Percentiles rank a stretch among this genome's conserved stretches.
Conservation (phyloP, 1,140 invertebrate genomes). For the Drosophila bifasciata region DNA sequence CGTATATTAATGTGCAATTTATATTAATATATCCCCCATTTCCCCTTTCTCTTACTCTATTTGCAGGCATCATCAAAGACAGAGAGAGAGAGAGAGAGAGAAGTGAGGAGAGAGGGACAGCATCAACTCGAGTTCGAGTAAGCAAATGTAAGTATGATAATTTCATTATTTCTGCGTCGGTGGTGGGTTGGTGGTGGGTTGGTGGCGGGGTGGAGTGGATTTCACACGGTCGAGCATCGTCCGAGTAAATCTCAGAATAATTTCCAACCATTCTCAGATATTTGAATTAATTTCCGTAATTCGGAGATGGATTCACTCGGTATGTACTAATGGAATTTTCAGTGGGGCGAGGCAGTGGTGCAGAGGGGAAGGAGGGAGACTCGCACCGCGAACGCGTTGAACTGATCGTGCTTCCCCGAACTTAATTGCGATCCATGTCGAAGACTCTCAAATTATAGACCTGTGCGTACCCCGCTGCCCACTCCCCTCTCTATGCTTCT, state of each 20-base stretch:
- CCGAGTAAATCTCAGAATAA: slow-evolving; percentile 35
- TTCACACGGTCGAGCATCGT: slow-evolving; percentile 16
- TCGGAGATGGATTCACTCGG: slow-evolving; percentile 27
- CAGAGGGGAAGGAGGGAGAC: slow-evolving; percentile 45
- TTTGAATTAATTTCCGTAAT: slow-evolving; percentile 54
- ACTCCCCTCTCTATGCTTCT: slow-evolving; percentile 27
- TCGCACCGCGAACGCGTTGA: slow-evolving; percentile 59
- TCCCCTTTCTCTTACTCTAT: slow-evolving; percentile 3
- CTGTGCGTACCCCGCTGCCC: slow-evolving; percentile 46
- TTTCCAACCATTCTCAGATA: slow-evolving; percentile 21
- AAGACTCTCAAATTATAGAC: slow-evolving; percentile 62
- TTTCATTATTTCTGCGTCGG: slow-evolving; percentile 36
- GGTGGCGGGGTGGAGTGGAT: too few relatives aligned
- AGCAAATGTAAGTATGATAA: slow-evolving; percentile 71
- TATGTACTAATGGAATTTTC: slow-evolving; percentile 12
- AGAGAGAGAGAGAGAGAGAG: too few relatives aligned
- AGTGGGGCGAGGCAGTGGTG: slow-evolving; percentile 2
- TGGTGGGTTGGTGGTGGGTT: too few relatives aligned
- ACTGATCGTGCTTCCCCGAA: slow-evolving; percentile 36
- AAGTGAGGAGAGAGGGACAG: not conserved
- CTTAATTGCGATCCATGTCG: slow-evolving; percentile 56
- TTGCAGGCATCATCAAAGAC: not conserved
- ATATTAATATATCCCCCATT: slow-evolving; percentile 16
- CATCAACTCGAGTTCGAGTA: slow-evolving; percentile 41
- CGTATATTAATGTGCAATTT: slow-evolving; percentile 35